phyloP scores from a whole-genome alignment of 2,888 invertebrate genomes.

The Lepidochrysops patricia region DNA sequence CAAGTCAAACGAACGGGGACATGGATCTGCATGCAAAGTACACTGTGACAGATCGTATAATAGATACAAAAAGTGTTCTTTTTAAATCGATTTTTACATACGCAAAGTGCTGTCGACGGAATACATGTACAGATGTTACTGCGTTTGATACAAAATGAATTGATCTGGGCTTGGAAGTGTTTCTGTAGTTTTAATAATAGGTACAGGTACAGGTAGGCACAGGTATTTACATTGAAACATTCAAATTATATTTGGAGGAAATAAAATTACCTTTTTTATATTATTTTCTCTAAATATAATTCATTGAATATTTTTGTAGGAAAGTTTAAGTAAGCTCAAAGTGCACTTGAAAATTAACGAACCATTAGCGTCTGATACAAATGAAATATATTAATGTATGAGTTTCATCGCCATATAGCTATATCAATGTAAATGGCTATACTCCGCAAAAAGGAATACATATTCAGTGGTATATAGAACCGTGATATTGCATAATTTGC shows the following conservation, averaged over 20 bases:
- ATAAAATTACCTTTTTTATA: no score
- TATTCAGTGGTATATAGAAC: constrained; percentile 32
- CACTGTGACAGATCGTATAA: constrained; percentile 10
- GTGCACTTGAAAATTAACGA: not conserved
- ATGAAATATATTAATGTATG: not conserved
- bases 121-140: not conserved
- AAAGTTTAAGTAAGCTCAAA: no score
- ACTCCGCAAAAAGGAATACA: constrained; percentile 29
- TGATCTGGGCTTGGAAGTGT: not conserved
- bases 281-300: no score
- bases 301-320: no score
- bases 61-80: constrained; percentile 2
- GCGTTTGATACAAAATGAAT: not conserved
- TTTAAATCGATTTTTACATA: constrained; percentile 11
- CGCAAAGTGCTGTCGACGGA: constrained; percentile 3
- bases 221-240: no score
- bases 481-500: constrained; percentile 40
- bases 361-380: not conserved
- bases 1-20: constrained; percentile 24
- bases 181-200: not conserved
- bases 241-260: no score
- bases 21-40: constrained; percentile 26
- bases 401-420: constrained; percentile 11
- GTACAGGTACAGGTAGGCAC: no score
- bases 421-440: constrained; percentile 26